These are phyloP conservation scores for Mystacornis crossleyi DNA, from an alignment of 2,113 vertebrate genomes.

Conservation along the genomic window DNA sequence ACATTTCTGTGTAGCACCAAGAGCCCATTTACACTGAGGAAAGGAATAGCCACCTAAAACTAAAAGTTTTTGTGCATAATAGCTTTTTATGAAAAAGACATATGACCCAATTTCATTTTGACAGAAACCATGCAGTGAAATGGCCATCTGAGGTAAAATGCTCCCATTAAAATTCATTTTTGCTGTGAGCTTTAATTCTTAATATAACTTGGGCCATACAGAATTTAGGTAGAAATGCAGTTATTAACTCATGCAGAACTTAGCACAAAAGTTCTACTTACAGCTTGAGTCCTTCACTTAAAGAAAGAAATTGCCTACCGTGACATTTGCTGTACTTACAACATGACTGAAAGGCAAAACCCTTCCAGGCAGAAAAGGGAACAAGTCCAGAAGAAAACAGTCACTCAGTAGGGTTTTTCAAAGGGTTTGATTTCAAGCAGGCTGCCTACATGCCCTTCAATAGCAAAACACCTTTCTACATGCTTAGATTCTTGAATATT, in stretches of 20 bases:
- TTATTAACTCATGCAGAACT: neutral
- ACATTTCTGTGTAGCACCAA: neutral
- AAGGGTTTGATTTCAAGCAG: neutral
- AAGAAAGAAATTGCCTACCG: neutral
- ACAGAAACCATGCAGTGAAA: neutral
- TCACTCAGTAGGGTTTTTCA: neutral
- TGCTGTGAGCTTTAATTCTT: conserved; percentile 1
- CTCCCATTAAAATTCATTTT: neutral
- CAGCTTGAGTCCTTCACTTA: neutral
- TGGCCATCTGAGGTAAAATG: neutral
- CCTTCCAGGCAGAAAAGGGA: neutral
- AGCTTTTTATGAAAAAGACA: neutral
- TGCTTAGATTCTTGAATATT: neutral
- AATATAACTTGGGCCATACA: neutral
- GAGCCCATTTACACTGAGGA: neutral
- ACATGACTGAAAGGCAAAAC: neutral
- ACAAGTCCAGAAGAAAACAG: neutral
- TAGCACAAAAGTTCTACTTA: neutral
- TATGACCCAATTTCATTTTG: neutral
- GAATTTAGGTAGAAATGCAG: neutral
- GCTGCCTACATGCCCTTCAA: neutral
- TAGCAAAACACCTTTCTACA: neutral
- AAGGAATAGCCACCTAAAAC: neutral
- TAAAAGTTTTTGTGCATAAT: neutral
- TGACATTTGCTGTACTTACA: neutral